Base-by-base conservation (phyloP, 2,888 invertebrate species). In the Brenthis hecate region DNA sequence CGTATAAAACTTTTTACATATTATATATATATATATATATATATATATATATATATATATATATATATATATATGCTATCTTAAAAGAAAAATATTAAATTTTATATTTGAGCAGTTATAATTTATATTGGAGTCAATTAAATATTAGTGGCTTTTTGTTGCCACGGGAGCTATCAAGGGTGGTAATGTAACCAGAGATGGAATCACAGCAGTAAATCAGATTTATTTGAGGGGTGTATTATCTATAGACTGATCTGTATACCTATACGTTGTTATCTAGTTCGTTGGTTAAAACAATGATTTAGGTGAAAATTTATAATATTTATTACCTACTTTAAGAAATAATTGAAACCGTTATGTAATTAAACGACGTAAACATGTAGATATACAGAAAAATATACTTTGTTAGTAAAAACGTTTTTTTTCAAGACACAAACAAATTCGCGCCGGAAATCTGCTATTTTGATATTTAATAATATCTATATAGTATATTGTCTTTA, bases 151-250 rank as follows among this genome's bases (percentile, higher is more conserved):
- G 63, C 60, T 56, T 72, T 74, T 71, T 67, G 69, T 71, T 71
- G 65, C 72, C 64, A 69, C 70, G 77, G 76, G 72, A 74, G 78
- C 76, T 75, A 78, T 76, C 75, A 76, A 78, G 84, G 83, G 83
- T 78, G 81, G 74, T 74, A 72, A 73, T 75, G 80, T 78, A 81
- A 83, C 77, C 72, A 74, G 85, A 81, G 80, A 80, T 71, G 77
- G 73, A 77, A 72, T 72, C 72, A 14, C 47, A 58, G 60, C 68
- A 73, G 76, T 85, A 81, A 84, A 83, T 84, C 84, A 82, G 76
- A 74, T 76, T 73, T 74, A 74, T 65, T 67, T 71, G 72, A 74
- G 73, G 74, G 72, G 73, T 72, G 74, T 71, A 56, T 53, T 75
- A 76, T 77, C 74, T 75, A 57, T 72, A 71, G 67, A 60, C 71